Evolutionary conservation across 1,140 invertebrate genomes (phyloP), one percentile per base, ranked within the genome.

Genomic region (Dendroctonus valens): DNA sequence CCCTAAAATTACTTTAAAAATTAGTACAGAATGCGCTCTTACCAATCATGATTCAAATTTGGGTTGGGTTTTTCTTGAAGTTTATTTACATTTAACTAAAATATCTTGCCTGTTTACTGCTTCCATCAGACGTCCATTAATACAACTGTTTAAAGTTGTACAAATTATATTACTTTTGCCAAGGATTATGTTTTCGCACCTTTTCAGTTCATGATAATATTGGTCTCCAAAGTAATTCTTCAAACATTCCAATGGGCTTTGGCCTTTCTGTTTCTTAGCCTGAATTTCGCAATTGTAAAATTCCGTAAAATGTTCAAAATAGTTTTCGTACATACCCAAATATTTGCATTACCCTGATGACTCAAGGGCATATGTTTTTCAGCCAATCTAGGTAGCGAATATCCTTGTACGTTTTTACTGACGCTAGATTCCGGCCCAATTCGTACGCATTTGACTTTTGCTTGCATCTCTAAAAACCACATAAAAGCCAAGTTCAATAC

Each of bases 101-200:
- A 26, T 37, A 63, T 37, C 42, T 62, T 46, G 58, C 55, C 44
- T 49, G 49, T 69, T 58, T 0, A 59, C 61, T 9, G 53, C 52
- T 6, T 59, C 61, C 44, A 65, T 69, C 11, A 70, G 57, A 8
- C 68, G 50, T 0, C 65, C 59, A 52, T 66, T 63, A 11, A 69
- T 58, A 42, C 69, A 71, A 63, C 69, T 74, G 12, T 77, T 79
- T 14, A 82, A 73, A 9, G 80, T 82, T 5, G 78, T 80, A 42
- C 67, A 80, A 5, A 81, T 72, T 39, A 81, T 77, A 61, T 80
- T 75, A 9, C 77, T 74, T 7, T 70, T 64, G 0, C 62, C 15
- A 42, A 80, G 44, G 8, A 67, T 64, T 7, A 38, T 59, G n/a
- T 63, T 63, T 5, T 69, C 69, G 7, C 72, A 67, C 5, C 69